phyloP scores from a whole-genome alignment of 2,888 invertebrate species.

The Agrilus cyanescens region DNA sequence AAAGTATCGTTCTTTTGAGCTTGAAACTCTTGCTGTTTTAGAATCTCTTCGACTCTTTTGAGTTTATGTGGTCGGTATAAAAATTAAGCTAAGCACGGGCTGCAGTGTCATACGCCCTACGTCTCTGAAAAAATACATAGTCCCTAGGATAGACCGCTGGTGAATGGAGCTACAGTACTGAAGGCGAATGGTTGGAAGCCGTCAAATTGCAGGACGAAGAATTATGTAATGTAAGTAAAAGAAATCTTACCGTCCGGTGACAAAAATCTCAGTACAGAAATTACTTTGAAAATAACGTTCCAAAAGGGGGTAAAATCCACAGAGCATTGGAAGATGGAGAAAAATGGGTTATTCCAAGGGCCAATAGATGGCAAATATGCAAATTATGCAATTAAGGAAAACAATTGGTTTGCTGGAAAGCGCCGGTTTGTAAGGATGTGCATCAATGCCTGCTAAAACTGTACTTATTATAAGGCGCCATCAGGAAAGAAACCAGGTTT shows the following conservation, averaged over 20 bases:
- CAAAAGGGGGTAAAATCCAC: neutral
- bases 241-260: constrained; percentile 1
- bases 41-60: no score
- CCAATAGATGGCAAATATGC: constrained; percentile 20
- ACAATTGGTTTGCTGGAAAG: constrained; percentile 23
- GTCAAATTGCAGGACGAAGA: constrained; percentile 2
- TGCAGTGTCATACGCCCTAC: no score
- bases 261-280: neutral
- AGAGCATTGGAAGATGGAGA: no score
- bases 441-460: constrained; percentile 19
- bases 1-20: no score
- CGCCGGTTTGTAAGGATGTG: constrained; percentile 19
- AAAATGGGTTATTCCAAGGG: constrained; percentile 23
- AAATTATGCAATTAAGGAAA: constrained; percentile 22
- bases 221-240: constrained; percentile 3
- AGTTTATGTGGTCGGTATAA: no score
- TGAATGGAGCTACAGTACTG: no score
- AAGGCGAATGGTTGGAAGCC: constrained; percentile 1
- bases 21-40: constrained; percentile 11
- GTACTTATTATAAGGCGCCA: constrained; percentile 21
- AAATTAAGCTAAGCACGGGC: no score
- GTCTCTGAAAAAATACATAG: no score
- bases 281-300: neutral
- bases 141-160: no score
- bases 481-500: constrained; percentile 16